A percentile compares a stretch with the other conserved stretches of the same genome.
phyloP scores from a whole-genome alignment of 2,113 vertebrate species.

The Cottus gobio region DNA sequence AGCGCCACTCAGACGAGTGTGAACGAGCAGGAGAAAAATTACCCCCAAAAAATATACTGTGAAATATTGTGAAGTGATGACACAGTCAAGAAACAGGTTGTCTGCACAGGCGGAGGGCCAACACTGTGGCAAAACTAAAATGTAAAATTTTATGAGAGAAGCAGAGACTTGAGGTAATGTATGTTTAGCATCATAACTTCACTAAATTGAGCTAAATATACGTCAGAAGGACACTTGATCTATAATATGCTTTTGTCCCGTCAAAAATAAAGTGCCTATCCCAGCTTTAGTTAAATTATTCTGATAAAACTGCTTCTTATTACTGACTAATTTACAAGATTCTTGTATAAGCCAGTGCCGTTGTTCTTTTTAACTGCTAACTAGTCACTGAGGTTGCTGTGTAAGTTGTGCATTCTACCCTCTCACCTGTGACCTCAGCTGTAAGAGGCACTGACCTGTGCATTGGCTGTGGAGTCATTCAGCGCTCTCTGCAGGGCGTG shows the following conservation, averaged over 20 bases:
- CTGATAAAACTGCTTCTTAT: neutral
- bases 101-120: neutral
- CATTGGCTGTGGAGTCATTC: conserved; percentile 83
- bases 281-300: neutral
- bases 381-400: neutral
- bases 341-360: neutral
- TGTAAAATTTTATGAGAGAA: neutral
- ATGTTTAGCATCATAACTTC: no score
- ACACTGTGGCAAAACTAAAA: neutral
- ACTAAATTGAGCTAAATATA: neutral
- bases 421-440: neutral
- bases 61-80: conserved; percentile 9
- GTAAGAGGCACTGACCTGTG: conserved; percentile 83
- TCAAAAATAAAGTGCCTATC: neutral
- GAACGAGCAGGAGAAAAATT: conserved; percentile 12
- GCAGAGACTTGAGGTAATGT: neutral
- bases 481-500: conserved; percentile 90
- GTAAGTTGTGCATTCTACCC: neutral
- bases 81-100: neutral
- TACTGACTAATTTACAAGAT: neutral
- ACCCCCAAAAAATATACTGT: neutral
- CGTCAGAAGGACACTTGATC: neutral
- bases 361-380: neutral
- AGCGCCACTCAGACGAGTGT: conserved; percentile 28
- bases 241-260: neutral